A percentile compares a stretch with the other conserved stretches of the same genome.
Conservation (phyloP, 37 sponge, comb jelly and placozoan species). For the Cliona cf. orientalis region DNA sequence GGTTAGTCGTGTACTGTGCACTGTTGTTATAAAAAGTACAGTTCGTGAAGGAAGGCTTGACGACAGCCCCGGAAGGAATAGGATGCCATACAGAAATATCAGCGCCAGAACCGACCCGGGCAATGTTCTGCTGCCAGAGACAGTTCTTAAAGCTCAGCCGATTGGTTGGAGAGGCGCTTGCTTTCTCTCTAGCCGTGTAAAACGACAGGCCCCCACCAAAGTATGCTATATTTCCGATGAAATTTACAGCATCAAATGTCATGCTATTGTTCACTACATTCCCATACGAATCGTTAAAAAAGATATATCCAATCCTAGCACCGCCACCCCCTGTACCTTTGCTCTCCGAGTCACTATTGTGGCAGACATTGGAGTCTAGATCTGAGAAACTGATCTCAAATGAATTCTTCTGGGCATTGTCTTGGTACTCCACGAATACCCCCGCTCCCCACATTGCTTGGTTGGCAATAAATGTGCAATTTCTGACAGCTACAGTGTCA, state of each 20-base stretch:
- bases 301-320: conserved; percentile 53
- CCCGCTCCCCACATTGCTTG: conserved; percentile 75
- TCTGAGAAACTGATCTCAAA: conserved; percentile 8
- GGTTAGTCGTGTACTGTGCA: conserved; percentile 6
- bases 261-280: conserved; percentile 4
- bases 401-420: conserved; percentile 26
- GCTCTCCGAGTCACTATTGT: background rate
- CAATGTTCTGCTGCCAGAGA: conserved; percentile 42
- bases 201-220: conserved; percentile 71
- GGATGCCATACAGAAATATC: conserved; percentile 53
- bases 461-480: conserved; percentile 57
- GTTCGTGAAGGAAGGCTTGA: conserved; percentile 21
- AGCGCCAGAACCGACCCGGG: conserved; percentile 59
- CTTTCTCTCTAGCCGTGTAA: conserved; percentile 28
- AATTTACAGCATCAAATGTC: conserved; percentile 11
- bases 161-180: conserved; percentile 14
- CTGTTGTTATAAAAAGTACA: conserved; percentile 55
- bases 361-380: conserved; percentile 18
- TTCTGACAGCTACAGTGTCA: conserved; percentile 37
- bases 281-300: conserved; percentile 30
- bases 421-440: conserved; percentile 61
- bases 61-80: conserved; percentile 21
- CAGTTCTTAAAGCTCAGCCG: conserved; percentile 31
- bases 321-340: conserved; percentile 71
- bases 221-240: conserved; percentile 46